Percentiles rank a stretch among this genome's conserved stretches.
These are phyloP conservation scores for Agrypnus murinus DNA, from an alignment of 2,888 invertebrate genomes.

Conservation along the genomic window DNA sequence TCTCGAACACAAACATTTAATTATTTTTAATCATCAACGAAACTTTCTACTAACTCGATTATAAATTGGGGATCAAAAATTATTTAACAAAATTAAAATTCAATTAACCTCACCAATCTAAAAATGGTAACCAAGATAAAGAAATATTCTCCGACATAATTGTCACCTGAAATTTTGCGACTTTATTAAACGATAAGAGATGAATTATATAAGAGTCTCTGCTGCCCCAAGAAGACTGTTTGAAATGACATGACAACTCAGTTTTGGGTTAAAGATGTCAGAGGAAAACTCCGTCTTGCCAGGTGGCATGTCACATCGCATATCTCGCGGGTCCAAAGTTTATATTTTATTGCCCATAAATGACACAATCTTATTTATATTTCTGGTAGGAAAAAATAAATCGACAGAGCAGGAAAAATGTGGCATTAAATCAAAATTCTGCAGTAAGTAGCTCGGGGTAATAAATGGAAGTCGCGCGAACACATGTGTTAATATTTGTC, in stretches of 20 bases:
- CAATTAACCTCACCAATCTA: neutral
- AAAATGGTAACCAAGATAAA: constrained; percentile 22
- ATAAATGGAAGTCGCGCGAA: constrained; percentile 13
- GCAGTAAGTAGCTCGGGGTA: constrained; percentile 39
- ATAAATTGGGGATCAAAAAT: neutral
- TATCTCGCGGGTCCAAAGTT: constrained; percentile 50
- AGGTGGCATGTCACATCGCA: constrained; percentile 57
- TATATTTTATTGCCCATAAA: constrained; percentile 55
- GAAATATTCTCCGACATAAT: constrained; percentile 52
- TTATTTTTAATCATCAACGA: too few species aligned
- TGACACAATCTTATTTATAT: constrained; percentile 55
- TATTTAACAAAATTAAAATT: too few species aligned
- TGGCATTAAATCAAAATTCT: constrained; percentile 41
- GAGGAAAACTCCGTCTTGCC: constrained; percentile 46
- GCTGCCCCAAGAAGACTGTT: constrained; percentile 43
- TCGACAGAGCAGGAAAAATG: constrained; percentile 6
- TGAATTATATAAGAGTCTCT: constrained; percentile 57
- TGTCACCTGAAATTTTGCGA: constrained; percentile 58
- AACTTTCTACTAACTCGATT: neutral
- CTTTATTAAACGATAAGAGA: constrained; percentile 57
- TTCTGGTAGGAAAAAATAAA: constrained; percentile 12
- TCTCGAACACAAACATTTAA: too few species aligned
- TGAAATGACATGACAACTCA: constrained; percentile 52
- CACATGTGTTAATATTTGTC: constrained; percentile 51
- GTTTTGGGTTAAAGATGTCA: constrained; percentile 46